Evolutionary conservation across 2,888 invertebrate genomes (phyloP), one percentile per base, ranked within the genome.

Genomic region (Nomada goodeniana): DNA sequence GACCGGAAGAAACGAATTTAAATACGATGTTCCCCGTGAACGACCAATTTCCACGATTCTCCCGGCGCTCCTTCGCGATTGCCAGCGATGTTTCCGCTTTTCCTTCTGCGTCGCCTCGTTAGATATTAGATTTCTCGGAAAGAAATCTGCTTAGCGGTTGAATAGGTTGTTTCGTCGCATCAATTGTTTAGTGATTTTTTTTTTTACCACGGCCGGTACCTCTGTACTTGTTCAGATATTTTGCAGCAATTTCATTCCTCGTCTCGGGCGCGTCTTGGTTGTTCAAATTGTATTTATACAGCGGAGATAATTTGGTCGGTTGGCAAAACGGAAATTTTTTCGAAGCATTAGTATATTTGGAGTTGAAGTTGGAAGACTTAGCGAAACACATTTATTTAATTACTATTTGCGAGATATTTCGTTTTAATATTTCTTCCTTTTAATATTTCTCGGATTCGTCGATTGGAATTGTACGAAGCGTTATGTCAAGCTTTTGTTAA

Each of bases 1-100:
- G 55, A 74, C 29, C 36, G 55, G 60, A 60, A 67, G 63, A 75
- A 75, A 59, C 63, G 78, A 79, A 75, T 69, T 79, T 74, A 79
- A 79, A 69, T 75, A 59, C 63, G 52, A 26, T 57, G 68, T 73
- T 79, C 29, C 57, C 64, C 50, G 55, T 50, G 53, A 69, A 57
- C 63, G 74, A 44, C 78, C 75, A 79, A 75, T 79, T 79, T 69
- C 69, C 44, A 50, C 44, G n/a, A 23, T 26, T 47, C 61, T 18
- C 20, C 26, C 64, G 23, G 18, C 47, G 23, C 5, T 23, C 53
- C 20, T 5, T 59, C 26, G 13, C 50, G 36, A 65, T 69, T 61
- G 42, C 15, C 50, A 3, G 29, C 60, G 11, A 60, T 23, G 11
- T 61, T 60, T 20, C 15, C 20, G 42, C 20, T 29, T 15, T 13